These are phyloP conservation scores for Drosophila sordidapex DNA, from an alignment of 2,888 invertebrate species.

Conservation along the genomic window DNA sequence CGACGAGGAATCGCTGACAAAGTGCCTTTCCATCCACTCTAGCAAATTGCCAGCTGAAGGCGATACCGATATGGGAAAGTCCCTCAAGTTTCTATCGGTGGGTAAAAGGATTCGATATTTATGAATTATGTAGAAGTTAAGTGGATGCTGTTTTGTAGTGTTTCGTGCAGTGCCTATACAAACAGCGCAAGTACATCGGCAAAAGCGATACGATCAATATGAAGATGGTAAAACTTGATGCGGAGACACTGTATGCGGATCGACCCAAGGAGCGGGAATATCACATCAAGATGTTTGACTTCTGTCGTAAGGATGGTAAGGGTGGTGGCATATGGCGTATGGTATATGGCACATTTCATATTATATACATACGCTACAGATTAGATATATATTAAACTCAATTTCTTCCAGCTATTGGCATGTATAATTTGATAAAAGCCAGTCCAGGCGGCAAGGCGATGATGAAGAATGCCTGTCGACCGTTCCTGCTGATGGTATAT, in stretches of 20 bases:
- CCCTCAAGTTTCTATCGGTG: slow-evolving; percentile 67
- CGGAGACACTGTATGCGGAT: slow-evolving; percentile 51
- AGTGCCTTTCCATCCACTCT: slow-evolving; percentile 67
- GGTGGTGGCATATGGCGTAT: slow-evolving; percentile 3
- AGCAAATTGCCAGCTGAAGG: slow-evolving; percentile 56
- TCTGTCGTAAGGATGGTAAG: slow-evolving; percentile 59
- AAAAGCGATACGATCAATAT: slow-evolving; percentile 73
- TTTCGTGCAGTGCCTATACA: slow-evolving; percentile 70
- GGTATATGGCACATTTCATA: slow-evolving; percentile 6
- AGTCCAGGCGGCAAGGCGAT: slow-evolving; percentile 51
- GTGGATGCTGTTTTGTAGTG: slow-evolving; percentile 47
- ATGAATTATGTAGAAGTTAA: not conserved
- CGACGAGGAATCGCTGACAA: slow-evolving; percentile 50
- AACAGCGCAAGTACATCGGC: slow-evolving; percentile 71
- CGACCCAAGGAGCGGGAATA: slow-evolving; percentile 70
- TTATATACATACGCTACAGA: not conserved
- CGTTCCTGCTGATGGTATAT: slow-evolving; percentile 64
- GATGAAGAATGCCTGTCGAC: slow-evolving; percentile 61
- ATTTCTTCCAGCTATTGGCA: slow-evolving; percentile 27
- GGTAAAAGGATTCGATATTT: slow-evolving; percentile 1
- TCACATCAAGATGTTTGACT: slow-evolving; percentile 59
- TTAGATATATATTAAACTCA: not conserved
- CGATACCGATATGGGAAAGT: slow-evolving; percentile 38
- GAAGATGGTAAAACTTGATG: slow-evolving; percentile 72
- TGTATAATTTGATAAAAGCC: slow-evolving; percentile 45